These are phyloP conservation scores for Etia nguti DNA, from an alignment of 2,113 vertebrate genomes.

Conservation along the genomic window DNA sequence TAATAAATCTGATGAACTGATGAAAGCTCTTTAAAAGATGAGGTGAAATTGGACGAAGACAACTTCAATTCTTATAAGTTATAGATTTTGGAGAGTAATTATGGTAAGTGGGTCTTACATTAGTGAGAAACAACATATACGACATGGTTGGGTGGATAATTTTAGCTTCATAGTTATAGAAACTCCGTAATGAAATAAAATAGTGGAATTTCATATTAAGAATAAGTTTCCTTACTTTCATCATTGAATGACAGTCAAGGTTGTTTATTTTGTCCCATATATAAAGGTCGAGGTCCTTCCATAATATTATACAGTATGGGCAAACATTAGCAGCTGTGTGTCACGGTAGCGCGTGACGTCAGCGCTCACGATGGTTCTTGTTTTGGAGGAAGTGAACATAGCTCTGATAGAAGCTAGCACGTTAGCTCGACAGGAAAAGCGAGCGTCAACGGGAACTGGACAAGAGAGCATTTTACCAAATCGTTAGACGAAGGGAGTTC, in stretches of 20 bases:
- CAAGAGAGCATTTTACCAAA: not conserved
- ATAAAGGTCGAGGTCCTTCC: not conserved
- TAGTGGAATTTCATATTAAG: not conserved
- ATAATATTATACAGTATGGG: not conserved
- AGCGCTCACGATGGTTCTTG: constrained; percentile 42
- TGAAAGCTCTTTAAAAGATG: not conserved
- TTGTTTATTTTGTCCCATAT: not conserved
- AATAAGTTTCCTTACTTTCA: not conserved
- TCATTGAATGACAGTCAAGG: not conserved
- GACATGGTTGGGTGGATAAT: not conserved
- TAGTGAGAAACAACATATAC: not conserved
- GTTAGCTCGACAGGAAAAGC: constrained; percentile 47
- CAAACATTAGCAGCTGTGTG: not conserved
- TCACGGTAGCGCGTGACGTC: constrained; percentile 37
- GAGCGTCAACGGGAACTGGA: constrained; percentile 31
- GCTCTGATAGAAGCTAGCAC: constrained; percentile 42
- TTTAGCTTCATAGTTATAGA: not conserved
- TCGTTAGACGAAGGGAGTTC: not conserved
- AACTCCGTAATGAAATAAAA: not conserved
- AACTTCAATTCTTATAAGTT: not conserved
- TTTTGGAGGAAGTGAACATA: constrained; percentile 70
- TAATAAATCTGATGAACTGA: not conserved
- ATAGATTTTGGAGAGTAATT: not conserved
- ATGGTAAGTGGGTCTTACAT: not conserved
- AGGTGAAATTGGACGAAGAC: not conserved